phyloP scores from a whole-genome alignment of 2,113 vertebrate genomes.

The Eidolon helvum region DNA sequence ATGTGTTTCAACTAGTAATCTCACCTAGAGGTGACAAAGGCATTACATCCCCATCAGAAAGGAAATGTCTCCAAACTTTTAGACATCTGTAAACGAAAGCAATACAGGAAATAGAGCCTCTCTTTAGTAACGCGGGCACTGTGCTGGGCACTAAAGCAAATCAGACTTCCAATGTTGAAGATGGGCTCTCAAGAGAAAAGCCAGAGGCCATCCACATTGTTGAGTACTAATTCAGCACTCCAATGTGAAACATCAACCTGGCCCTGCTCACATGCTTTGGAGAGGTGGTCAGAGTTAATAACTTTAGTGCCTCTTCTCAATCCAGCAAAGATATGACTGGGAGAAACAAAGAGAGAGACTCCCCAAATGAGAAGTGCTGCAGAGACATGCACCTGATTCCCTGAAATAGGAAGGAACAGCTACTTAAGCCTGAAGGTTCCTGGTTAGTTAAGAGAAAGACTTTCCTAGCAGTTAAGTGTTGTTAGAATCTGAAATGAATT shows the following conservation, averaged over 20 bases:
- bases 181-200: slow-evolving; percentile 16
- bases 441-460: slow-evolving; percentile 39
- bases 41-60: slow-evolving; percentile 28
- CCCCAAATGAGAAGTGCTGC: not conserved
- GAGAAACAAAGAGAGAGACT: slow-evolving; percentile 31
- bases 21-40: not conserved
- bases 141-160: not conserved
- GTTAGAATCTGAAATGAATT: slow-evolving; percentile 45
- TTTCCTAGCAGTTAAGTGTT: not conserved
- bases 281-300: not conserved
- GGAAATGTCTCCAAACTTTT: slow-evolving; percentile 29
- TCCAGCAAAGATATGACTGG: slow-evolving; percentile 10
- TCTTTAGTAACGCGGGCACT: not conserved
- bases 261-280: not conserved
- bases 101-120: not conserved
- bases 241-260: not conserved
- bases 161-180: not conserved
- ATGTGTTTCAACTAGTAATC: not conserved
- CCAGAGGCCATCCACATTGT: not conserved
- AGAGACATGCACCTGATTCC: slow-evolving; percentile 22
- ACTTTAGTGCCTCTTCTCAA: slow-evolving; percentile 15
- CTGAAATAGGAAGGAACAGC: not conserved
- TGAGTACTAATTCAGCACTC: not conserved
- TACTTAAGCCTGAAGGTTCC: not conserved
- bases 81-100: slow-evolving; percentile 18